Evolutionary conservation across 1,140 invertebrate species (phyloP), one percentile per base, ranked within the genome.

Genomic region (Macrobrachium rosenbergii): DNA sequence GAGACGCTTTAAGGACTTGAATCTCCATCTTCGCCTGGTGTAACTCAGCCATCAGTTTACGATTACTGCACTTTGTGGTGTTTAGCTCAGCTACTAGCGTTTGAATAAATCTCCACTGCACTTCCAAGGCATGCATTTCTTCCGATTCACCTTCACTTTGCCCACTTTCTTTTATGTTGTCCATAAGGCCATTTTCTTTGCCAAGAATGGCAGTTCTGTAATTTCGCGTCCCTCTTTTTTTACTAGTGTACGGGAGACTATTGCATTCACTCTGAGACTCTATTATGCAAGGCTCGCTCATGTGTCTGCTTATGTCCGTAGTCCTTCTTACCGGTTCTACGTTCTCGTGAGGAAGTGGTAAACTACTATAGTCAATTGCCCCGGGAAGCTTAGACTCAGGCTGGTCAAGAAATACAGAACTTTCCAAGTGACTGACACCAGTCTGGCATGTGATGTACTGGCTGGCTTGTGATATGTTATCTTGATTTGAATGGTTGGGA

Each of bases 21-120:
- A 81, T 75, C 19, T 87, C 85, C 85, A 87, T 87, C 59, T 80
- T 87, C 60, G 78, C 79, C 45, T 87, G 85, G 45, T 87, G 85
- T 23, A 87, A 52, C 52, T 87, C 85, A 43, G 78, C 78, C 85
- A 87, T 76, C 17, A 87, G 11, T n/a, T 80, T 80, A 45, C 85
- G 28, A 23, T 87, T 80, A 81, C n/a, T 80, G 11, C 78, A 78
- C 72, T 87, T 87, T 16, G 78, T 87, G 21, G 79, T 60, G 63
- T 87, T 87, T 10, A 87, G 69, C 58, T 87, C 85, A 5, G 85
- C 60, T 37, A 87, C 85, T 45, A 87, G 72, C 23, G 85, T 87
- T 69, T 87, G 85, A 60, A 87, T 87, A 64, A 87, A 87, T n/a
- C 85, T 87, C 85, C 85, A 87, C 69, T 87, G 85, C 37, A 87